Conservation (phyloP, 1,140 invertebrate genomes). For the Vanessa tameamea region DNA sequence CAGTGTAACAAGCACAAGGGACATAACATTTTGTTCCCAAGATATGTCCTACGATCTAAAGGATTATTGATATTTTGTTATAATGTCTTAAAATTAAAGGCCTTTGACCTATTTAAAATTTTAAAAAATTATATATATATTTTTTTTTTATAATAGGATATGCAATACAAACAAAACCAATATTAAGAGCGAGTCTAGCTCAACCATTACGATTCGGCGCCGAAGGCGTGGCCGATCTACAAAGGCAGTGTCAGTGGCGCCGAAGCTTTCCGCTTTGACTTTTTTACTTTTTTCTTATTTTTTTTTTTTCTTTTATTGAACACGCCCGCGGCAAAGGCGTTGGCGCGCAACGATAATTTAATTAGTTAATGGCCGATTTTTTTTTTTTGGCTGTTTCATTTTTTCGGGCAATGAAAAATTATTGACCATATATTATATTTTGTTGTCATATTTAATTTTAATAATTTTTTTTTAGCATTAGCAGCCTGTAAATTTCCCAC, state of each 20-base stretch:
- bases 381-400: slow-evolving; percentile 9
- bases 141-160: background rate
- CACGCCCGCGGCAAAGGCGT: slow-evolving; percentile 55
- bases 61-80: too few species aligned
- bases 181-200: background rate
- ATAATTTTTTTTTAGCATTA: too few species aligned
- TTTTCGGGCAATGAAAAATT: slow-evolving; percentile 16
- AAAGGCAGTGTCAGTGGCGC: slow-evolving; percentile 67
- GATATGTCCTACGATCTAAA: too few species aligned
- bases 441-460: background rate
- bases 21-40: too few species aligned
- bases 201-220: slow-evolving; percentile 43
- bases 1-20: too few species aligned
- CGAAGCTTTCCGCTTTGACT: slow-evolving; percentile 64
- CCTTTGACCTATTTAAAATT: background rate
- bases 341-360: slow-evolving; percentile 58
- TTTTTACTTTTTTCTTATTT: slow-evolving; percentile 59
- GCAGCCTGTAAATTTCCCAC: too few species aligned
- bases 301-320: slow-evolving; percentile 47
- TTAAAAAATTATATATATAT: background rate
- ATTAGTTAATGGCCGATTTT: slow-evolving; percentile 50
- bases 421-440: background rate
- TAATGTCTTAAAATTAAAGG: too few species aligned
- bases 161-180: background rate
- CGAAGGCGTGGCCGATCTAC: slow-evolving; percentile 56